These are phyloP conservation scores for Varanus komodoensis DNA, from an alignment of 2,113 vertebrate genomes.

Conservation along the genomic window DNA sequence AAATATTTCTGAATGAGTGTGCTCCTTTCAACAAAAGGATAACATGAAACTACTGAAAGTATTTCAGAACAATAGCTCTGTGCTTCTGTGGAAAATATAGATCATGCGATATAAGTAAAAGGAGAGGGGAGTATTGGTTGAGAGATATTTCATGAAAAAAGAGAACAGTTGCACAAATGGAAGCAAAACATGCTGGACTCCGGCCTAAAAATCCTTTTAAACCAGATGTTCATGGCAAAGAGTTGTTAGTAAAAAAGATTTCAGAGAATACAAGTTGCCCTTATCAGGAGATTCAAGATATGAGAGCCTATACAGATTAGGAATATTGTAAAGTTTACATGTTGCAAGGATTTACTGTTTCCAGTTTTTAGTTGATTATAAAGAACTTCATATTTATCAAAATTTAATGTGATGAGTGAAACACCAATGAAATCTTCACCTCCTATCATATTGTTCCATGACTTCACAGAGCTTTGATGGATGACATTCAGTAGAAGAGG, in stretches of 20 bases:
- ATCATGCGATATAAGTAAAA: not conserved
- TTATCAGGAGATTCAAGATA: not conserved
- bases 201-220: not conserved
- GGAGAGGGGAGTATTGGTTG: not conserved
- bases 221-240: not conserved
- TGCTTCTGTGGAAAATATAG: not conserved
- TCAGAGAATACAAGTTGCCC: not conserved
- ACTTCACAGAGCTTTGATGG: not conserved
- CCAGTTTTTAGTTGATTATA: not conserved
- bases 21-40: not conserved
- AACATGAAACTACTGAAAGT: not conserved
- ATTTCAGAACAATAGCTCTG: not conserved
- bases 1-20: not conserved
- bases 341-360: not conserved
- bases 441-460: not conserved
- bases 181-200: not conserved
- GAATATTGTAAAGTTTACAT: not conserved
- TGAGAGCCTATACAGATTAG: not conserved
- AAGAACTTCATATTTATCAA: not conserved
- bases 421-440: not conserved
- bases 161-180: not conserved
- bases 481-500: not conserved
- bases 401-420: not conserved
- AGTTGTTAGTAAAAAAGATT: not conserved
- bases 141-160: constrained; percentile 9